Conservation (phyloP, 1,140 invertebrate genomes). For the Magallana ariakensis region DNA sequence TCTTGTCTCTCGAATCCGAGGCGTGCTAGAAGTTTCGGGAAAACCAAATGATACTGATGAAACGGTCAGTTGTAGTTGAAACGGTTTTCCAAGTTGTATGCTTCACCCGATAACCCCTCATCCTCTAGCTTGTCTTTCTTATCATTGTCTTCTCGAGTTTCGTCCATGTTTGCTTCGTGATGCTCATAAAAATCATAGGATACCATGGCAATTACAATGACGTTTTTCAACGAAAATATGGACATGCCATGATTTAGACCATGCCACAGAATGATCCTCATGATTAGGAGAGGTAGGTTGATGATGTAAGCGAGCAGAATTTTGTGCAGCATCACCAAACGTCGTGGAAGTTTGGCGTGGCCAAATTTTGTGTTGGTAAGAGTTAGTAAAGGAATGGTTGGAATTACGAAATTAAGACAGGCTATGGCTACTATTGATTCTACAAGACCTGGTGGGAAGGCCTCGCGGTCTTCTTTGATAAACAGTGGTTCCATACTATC, state of each 20-base stretch:
- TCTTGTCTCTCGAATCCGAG: too few species aligned
- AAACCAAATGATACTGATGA: too few species aligned
- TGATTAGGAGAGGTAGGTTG: too few species aligned
- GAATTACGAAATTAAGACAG: constrained; percentile 83
- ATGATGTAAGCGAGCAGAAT: too few species aligned
- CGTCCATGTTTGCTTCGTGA: too few species aligned
- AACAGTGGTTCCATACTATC: constrained; percentile 79
- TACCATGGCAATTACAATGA: constrained; percentile 78
- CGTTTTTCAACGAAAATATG: constrained; percentile 84
- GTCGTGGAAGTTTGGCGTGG: too few species aligned
- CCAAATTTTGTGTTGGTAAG: constrained; percentile 81
- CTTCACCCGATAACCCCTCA: not conserved
- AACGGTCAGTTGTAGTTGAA: constrained; percentile 47
- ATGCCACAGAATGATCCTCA: constrained; percentile 82
- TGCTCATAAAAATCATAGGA: too few species aligned
- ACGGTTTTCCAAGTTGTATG: constrained; percentile 45
- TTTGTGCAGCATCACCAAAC: too few species aligned
- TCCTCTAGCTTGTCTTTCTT: too few species aligned
- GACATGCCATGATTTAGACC: constrained; percentile 79
- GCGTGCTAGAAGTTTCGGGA: too few species aligned
- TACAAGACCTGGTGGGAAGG: constrained; percentile 77
- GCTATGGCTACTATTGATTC: constrained; percentile 81
- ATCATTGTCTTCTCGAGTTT: too few species aligned
- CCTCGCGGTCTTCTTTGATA: constrained; percentile 69
- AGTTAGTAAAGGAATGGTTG: constrained; percentile 82